Conservation (phyloP, 2,113 vertebrate species). For the Erythrolamprus reginae region DNA sequence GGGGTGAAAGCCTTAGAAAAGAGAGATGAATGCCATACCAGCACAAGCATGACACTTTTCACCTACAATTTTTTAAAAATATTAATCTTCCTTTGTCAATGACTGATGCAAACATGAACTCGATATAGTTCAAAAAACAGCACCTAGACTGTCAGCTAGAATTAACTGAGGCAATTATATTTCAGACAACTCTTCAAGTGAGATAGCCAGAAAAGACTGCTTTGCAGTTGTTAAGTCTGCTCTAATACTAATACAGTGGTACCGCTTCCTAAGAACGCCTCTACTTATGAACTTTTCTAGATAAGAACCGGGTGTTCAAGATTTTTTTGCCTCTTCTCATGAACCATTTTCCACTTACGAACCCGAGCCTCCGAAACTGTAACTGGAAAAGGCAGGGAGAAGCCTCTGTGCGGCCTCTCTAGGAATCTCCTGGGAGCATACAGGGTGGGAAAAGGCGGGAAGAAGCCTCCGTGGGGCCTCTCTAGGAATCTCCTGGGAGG, state of each 20-base stretch:
- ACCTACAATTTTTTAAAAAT: not conserved
- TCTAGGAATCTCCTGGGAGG: no score
- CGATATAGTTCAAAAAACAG: not conserved
- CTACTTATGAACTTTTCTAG: no score
- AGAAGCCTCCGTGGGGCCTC: no score
- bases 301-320: no score
- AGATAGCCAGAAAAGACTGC: not conserved
- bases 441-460: no score
- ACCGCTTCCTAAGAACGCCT: no score
- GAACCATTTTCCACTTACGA: no score
- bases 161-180: not conserved
- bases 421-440: no score
- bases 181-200: not conserved
- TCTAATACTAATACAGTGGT: not conserved
- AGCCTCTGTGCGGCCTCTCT: no score
- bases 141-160: not conserved
- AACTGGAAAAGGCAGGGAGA: no score
- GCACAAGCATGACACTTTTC: not conserved
- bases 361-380: no score
- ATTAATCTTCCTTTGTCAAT: not conserved
- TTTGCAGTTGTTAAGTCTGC: not conserved
- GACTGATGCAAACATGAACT: not conserved
- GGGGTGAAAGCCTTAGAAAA: not conserved
- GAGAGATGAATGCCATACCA: not conserved
- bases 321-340: no score